phyloP scores from a whole-genome alignment of 2,113 vertebrate species.

The Microcebus ravelobensis region DNA sequence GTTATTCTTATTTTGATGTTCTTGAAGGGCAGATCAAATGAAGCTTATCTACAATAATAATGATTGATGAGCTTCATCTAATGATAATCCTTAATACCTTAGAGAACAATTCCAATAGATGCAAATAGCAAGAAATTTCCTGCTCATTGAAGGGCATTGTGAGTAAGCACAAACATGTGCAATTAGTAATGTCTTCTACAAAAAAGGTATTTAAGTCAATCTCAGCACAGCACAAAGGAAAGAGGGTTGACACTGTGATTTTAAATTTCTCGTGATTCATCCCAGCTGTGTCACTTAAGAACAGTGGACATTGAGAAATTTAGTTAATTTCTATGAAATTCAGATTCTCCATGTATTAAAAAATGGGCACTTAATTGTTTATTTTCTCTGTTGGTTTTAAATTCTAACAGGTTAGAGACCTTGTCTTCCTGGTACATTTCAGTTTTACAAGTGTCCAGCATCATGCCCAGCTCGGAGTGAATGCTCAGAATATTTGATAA shows the following conservation, averaged over 20 bases:
- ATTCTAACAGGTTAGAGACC: not conserved
- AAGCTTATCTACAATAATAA: conserved; percentile 64
- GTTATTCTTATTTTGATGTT: conserved; percentile 69
- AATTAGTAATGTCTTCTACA: not conserved
- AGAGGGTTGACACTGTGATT: not conserved
- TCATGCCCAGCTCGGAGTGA: not conserved
- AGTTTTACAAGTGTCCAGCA: not conserved
- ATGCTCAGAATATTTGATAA: not conserved
- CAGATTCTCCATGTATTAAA: not conserved
- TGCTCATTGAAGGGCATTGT: not conserved
- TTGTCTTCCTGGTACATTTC: not conserved
- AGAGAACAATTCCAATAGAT: conserved; percentile 45
- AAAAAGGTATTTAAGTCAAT: not conserved
- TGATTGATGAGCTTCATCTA: conserved; percentile 67
- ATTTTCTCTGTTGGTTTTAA: conserved; percentile 49
- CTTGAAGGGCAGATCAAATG: conserved; percentile 74
- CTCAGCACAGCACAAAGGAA: not conserved
- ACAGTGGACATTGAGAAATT: not conserved
- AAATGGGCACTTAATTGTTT: not conserved
- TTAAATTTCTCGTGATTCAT: not conserved
- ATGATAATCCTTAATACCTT: conserved; percentile 45
- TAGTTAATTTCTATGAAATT: conserved; percentile 18
- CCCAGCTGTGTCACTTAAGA: not conserved
- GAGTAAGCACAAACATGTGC: not conserved
- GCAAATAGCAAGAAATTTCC: not conserved